Percentiles rank a stretch among this genome's conserved stretches.
Evolutionary conservation across 1,140 invertebrate species (phyloP).

Genomic region (Chironomus striatipennis): DNA sequence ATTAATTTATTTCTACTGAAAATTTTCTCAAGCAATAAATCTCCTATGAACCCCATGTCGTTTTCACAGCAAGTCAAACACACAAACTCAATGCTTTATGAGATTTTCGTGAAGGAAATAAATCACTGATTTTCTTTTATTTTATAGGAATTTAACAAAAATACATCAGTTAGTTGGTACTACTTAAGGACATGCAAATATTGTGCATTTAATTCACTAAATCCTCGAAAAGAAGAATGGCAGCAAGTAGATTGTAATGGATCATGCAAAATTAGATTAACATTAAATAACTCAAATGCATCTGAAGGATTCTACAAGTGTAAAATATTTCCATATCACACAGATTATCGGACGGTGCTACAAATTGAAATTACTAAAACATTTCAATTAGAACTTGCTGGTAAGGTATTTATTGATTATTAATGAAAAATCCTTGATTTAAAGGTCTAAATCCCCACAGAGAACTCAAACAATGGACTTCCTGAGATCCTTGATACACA

Average conservation of each 20-base stretch:
- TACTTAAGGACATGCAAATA: not conserved
- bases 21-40: not conserved
- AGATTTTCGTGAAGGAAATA: too few relatives aligned
- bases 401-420: not conserved
- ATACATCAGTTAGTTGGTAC: not conserved
- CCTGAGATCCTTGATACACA: not conserved
- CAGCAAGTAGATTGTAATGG: not conserved
- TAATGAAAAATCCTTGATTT: not conserved
- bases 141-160: not conserved
- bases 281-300: not conserved
- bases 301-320: not conserved
- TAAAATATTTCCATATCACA: slow-evolving; percentile 18
- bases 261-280: not conserved
- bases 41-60: too few relatives aligned
- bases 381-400: not conserved
- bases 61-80: too few relatives aligned
- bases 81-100: too few relatives aligned
- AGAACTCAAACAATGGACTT: not conserved
- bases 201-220: not conserved
- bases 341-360: not conserved
- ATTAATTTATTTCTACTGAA: not conserved
- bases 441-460: too few relatives aligned
- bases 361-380: slow-evolving; percentile 11
- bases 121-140: not conserved
- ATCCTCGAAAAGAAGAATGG: not conserved